These are phyloP conservation scores for Lasioglossum calceatum DNA, from an alignment of 2,888 invertebrate species.

Conservation along the genomic window DNA sequence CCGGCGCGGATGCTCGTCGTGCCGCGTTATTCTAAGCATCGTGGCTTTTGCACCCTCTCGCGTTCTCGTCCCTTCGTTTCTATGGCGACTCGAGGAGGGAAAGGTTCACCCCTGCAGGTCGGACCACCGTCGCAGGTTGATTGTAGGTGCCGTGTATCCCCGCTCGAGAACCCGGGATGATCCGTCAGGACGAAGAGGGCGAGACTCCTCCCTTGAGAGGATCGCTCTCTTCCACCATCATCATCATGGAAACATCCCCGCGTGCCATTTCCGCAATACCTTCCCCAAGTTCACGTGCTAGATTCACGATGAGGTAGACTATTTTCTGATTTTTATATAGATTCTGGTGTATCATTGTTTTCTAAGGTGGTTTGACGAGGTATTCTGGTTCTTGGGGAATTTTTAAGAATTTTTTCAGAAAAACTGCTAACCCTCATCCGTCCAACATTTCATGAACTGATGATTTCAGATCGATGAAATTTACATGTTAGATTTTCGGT, in stretches of 20 bases:
- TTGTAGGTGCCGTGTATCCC: constrained; percentile 44
- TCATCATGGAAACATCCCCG: constrained; percentile 22
- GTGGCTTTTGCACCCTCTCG: constrained; percentile 68
- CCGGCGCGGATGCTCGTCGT: constrained; percentile 41
- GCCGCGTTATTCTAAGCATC: constrained; percentile 69
- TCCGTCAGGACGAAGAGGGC: constrained; percentile 22
- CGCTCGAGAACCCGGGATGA: constrained; percentile 33
- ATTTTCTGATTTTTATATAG: not conserved
- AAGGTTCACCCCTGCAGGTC: constrained; percentile 62
- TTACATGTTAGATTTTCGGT: too few species aligned
- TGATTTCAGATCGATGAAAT: too few species aligned
- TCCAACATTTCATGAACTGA: too few species aligned
- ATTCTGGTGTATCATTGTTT: not conserved
- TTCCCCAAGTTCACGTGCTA: not conserved
- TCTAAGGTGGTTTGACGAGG: too few species aligned
- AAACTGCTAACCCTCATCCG: too few species aligned
- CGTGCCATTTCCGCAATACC: constrained; percentile 9
- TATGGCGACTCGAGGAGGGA: constrained; percentile 72
- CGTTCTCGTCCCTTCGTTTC: constrained; percentile 67
- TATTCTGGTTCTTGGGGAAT: too few species aligned
- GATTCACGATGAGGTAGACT: not conserved
- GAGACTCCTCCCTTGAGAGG: constrained; percentile 1
- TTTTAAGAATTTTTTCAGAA: too few species aligned
- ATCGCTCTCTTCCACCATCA: constrained; percentile 23
- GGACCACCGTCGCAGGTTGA: constrained; percentile 65